Conservation (phyloP, 2,888 invertebrate genomes). For the Eupsilia transversa region DNA sequence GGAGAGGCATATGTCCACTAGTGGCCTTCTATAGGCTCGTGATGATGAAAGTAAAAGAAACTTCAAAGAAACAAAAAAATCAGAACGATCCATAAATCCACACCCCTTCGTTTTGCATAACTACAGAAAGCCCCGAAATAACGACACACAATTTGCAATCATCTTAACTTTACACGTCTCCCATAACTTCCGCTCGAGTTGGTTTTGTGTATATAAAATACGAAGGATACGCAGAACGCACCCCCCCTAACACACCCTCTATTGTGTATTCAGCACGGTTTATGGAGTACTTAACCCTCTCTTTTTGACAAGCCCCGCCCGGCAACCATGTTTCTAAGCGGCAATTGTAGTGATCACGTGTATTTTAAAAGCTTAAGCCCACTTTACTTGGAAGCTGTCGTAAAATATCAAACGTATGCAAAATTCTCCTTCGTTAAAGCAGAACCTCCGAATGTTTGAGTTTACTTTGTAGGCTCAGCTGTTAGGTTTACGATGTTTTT, state of each 20-base stretch:
- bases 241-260: conserved; percentile 60
- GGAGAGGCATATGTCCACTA: not conserved
- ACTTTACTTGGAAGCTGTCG: conserved; percentile 28
- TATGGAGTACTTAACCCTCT: conserved; percentile 80
- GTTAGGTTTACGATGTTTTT: conserved; percentile 38
- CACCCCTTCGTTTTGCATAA: conserved; percentile 31
- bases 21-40: not conserved
- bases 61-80: not conserved
- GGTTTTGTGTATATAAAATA: conserved; percentile 74
- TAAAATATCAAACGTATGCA: conserved; percentile 49
- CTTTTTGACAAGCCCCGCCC: conserved; percentile 76
- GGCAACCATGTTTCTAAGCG: conserved; percentile 63
- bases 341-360: conserved; percentile 43
- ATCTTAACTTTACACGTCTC: conserved; percentile 69
- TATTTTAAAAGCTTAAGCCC: conserved; percentile 51
- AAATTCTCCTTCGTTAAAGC: conserved; percentile 38
- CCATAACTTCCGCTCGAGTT: conserved; percentile 75
- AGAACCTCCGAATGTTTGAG: conserved; percentile 24
- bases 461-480: conserved; percentile 48
- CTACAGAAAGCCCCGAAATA: conserved; percentile 41
- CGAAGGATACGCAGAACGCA: conserved; percentile 59
- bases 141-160: conserved; percentile 66
- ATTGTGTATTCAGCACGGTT: conserved; percentile 79
- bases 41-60: not conserved
- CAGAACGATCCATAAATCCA: conserved; percentile 8